phyloP scores from a whole-genome alignment of 2,113 vertebrate genomes.

The Eidolon helvum region DNA sequence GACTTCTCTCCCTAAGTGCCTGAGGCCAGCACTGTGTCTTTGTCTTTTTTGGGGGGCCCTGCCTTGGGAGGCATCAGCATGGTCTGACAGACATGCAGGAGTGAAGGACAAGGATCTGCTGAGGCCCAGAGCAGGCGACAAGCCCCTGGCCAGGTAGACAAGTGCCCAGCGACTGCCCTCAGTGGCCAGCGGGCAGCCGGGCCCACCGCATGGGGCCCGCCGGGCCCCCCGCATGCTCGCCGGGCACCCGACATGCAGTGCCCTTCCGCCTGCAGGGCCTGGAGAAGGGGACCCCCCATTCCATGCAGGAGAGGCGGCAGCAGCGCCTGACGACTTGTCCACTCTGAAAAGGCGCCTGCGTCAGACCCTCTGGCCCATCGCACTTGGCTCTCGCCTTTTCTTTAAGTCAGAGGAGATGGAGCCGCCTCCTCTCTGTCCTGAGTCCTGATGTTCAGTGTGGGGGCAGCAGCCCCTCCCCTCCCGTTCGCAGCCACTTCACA shows the following conservation, averaged over 20 bases:
- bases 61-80: rapidly evolving
- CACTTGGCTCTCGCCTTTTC: background rate
- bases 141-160: background rate
- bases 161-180: background rate
- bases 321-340: background rate
- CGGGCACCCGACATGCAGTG: background rate
- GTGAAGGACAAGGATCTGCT: background rate
- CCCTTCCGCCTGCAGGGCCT: background rate
- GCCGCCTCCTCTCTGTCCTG: conserved; percentile 75
- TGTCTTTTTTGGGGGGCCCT: background rate
- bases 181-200: background rate
- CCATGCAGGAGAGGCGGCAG: background rate
- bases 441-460: background rate
- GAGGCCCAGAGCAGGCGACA: background rate
- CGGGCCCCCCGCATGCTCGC: background rate
- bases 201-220: background rate
- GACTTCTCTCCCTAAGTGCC: background rate
- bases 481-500: conserved; percentile 75
- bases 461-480: conserved; percentile 56
- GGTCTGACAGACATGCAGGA: background rate
- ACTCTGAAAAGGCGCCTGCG: background rate
- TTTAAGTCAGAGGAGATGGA: background rate
- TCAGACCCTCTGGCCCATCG: background rate
- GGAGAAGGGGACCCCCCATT: background rate
- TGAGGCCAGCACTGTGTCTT: background rate